phyloP scores from a whole-genome alignment of 1,140 invertebrate genomes.

The Euglossa dilemma region DNA sequence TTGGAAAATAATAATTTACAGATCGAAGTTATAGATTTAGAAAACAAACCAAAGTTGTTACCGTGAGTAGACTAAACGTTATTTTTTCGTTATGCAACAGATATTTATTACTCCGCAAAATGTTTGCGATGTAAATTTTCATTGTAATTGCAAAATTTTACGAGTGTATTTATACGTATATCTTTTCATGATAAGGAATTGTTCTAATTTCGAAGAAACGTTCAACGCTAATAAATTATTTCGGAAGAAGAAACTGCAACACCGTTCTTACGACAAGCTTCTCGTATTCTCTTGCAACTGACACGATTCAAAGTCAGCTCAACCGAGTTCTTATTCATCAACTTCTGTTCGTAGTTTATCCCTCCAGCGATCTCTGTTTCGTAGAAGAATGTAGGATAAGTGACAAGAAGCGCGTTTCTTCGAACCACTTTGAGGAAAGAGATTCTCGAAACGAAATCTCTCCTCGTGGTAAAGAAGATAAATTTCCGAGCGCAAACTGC shows the following conservation, averaged over 20 bases:
- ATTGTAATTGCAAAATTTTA: too few relatives aligned
- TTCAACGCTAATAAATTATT: neutral
- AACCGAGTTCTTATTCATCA: neutral
- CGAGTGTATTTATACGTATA: too few relatives aligned
- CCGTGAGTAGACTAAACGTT: too few relatives aligned
- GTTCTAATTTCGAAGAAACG: too few relatives aligned
- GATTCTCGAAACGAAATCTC: neutral
- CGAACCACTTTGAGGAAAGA: neutral
- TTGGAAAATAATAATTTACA: neutral
- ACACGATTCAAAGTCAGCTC: neutral
- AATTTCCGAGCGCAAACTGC: neutral
- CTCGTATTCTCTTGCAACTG: neutral
- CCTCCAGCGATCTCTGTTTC: neutral
- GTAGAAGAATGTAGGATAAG: neutral
- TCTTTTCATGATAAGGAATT: too few relatives aligned
- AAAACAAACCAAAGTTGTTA: too few relatives aligned
- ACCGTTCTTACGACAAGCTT: neutral
- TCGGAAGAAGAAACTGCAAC: neutral
- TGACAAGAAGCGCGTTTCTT: neutral
- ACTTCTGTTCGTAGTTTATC: conserved; percentile 1
- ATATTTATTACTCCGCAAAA: too few relatives aligned
- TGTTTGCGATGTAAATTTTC: too few relatives aligned
- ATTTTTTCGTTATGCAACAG: too few relatives aligned
- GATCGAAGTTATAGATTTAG: neutral
- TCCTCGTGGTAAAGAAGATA: too few relatives aligned